Evolutionary conservation across 2,113 vertebrate species (phyloP).

Genomic region (Nibea albiflora): DNA sequence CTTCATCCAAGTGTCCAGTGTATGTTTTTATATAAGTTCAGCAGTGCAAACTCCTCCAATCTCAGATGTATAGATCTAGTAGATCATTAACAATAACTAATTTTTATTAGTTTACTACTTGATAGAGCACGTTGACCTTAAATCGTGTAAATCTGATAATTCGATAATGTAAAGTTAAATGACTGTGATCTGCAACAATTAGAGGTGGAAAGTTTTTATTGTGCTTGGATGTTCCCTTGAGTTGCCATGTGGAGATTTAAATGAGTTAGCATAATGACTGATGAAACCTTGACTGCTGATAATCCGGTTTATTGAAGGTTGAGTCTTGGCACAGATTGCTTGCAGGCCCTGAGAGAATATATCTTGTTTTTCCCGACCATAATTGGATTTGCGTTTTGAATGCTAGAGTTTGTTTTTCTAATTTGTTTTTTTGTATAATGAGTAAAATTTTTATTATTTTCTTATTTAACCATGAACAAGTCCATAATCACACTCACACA

Average conservation of each 20-base stretch:
- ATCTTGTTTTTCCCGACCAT: not conserved
- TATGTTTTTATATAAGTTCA: not conserved
- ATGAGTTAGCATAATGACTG: constrained; percentile 7
- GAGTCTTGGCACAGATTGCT: not conserved
- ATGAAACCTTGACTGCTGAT: constrained; percentile 11
- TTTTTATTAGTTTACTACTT: not conserved
- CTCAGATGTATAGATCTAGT: not conserved
- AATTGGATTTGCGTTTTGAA: not conserved
- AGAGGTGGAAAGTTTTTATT: not conserved
- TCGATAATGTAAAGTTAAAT: not conserved
- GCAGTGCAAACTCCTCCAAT: not conserved
- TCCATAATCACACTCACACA: not conserved
- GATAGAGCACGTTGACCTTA: not conserved
- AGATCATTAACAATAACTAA: not conserved
- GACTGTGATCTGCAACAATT: not conserved
- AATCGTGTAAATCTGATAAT: not conserved
- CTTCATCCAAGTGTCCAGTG: too few relatives aligned
- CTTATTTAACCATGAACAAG: not conserved
- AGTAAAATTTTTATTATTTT: not conserved
- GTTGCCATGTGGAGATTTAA: not conserved
- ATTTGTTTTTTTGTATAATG: not conserved
- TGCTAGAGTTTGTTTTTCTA: not conserved
- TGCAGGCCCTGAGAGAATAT: not conserved
- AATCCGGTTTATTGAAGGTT: constrained; percentile 15
- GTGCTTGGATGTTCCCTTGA: not conserved